Base-by-base conservation (phyloP, 2,797 vertebrate species). In the Uromys caudimaculatus region DNA sequence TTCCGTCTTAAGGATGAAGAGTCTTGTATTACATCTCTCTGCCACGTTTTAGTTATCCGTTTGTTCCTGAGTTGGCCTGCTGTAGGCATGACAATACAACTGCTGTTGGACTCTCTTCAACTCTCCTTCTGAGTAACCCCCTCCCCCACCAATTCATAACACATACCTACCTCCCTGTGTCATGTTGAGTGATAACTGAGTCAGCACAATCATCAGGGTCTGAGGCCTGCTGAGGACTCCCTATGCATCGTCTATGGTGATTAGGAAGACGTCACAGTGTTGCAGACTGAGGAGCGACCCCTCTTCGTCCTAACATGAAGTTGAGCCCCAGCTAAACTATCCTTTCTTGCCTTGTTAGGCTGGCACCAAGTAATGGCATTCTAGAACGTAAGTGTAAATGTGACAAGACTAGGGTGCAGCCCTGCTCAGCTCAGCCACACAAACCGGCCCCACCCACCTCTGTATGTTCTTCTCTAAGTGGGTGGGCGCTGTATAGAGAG, bases 171-270 rank as follows among this genome's bases (percentile, higher is more conserved):
- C 29, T 88, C 73, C 58, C 38, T 14, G 23, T 27, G 58, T 67
- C 77, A 19, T 67, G 86, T 32, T 84, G 79, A 83, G 35, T 41
- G 73, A 82, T 44, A 82, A 86, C 0, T 21, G 32, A 58, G 47
- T 62, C 41, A 75, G 90, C n/a, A 4, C 11, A 35, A 24, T 71
- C 38, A 16, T 41, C 81, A 83, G 79, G 3, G 21, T 85, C 83
- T 6, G 76, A 60, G 11, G 23, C 21, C 3, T 8, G 5, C 41
- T 4, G 1, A 69, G 38, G 6, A 54, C 35, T 69, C 73, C 12
- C 1, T 12, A 56, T 50, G 32, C 0, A 11, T 35, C 27, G 23
- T 29, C 3, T 3, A n/a, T 16, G 29, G 29, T n/a, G 4, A 29
- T 7, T 1, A 52, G 32, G 23, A n/a, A 41, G 32, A 32, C 24